Base-by-base conservation (phyloP, 2,888 invertebrate genomes). In the Himalopsyche japonica region DNA sequence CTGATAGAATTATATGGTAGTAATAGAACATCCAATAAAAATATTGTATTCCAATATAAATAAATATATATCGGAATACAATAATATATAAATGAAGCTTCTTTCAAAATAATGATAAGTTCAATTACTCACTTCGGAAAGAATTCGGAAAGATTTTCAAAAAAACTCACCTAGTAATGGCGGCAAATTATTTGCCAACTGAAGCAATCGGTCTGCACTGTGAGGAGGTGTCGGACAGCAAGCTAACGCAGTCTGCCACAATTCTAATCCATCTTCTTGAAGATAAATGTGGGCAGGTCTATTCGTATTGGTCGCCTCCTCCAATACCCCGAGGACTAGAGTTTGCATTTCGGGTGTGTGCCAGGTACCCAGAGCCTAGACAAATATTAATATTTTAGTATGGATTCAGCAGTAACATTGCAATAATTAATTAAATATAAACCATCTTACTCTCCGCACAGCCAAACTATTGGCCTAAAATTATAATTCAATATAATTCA, bases 241-340 rank as follows among this genome's bases (percentile, higher is more conserved):
- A 0, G 93, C 91, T 85, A 98, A 91, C 27, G 97, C 94, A 0
- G 96, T 95, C 82, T 95, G 93, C 98, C 98, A 98, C 84, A 99
- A 92, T 87, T 97, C 97, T 57, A 98, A 91, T 3, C 98, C 98
- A 89, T 99, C 98, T 90, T 98, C 98, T 87, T 98, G 91, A 81
- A 98, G 93, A 90, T 98, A 98, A 81, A 98, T 96, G 89, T 98
- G 97, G 0, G 96, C 94, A 82, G 95, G 94, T 89, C 97, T 95
- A 86, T 94, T 93, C 0, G 96, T 93, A 88, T 97, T 96, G 0
- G 98, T 97, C 83, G 92, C 90, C 86, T 92, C 92, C 88, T 90
- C 90, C 79, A 92, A 90, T 1, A 92, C 92, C 86, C 90, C 89
- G 85, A 95, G 90, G 27, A 95, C 92, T 91, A 95, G 95, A 8